These are phyloP conservation scores for Zalophus californianus DNA, from an alignment of 2,797 vertebrate species.

Conservation along the genomic window DNA sequence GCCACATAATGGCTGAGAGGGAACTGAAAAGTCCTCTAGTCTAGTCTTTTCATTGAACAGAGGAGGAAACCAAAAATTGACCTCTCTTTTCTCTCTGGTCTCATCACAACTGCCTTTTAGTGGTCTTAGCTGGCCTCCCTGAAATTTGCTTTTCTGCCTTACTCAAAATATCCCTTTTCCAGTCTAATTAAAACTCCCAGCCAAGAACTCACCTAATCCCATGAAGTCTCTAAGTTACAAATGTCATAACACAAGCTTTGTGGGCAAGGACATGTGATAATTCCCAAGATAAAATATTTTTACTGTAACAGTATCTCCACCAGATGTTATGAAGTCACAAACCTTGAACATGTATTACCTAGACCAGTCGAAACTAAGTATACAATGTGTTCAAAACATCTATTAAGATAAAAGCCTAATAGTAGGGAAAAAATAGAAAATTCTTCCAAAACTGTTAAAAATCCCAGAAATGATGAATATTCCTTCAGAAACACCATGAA, in stretches of 20 bases:
- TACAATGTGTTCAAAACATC: not conserved
- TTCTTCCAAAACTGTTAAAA: conserved; percentile 25
- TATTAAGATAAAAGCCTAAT: not conserved
- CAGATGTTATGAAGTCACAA: conserved; percentile 27
- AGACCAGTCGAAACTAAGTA: not conserved
- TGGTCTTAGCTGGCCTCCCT: not conserved
- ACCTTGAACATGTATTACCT: not conserved
- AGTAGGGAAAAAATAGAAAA: not conserved
- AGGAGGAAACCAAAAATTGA: not conserved
- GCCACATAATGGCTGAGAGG: not conserved
- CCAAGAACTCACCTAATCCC: not conserved
- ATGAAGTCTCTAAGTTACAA: conserved; percentile 6
- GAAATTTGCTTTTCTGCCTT: not conserved
- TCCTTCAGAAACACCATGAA: not conserved
- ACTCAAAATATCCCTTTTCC: not conserved
- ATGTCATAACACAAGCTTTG: not conserved
- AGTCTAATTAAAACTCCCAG: conserved; percentile 28
- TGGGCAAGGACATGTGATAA: not conserved
- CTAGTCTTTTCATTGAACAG: not conserved
- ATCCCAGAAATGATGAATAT: not conserved
- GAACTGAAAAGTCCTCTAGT: not conserved
- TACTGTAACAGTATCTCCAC: not conserved
- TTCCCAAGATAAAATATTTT: conserved; percentile 9
- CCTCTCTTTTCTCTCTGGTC: not conserved
- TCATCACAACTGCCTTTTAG: not conserved